These are phyloP conservation scores for Rhabdomys dilectus DNA, from an alignment of 2,113 vertebrate species.

Conservation along the genomic window DNA sequence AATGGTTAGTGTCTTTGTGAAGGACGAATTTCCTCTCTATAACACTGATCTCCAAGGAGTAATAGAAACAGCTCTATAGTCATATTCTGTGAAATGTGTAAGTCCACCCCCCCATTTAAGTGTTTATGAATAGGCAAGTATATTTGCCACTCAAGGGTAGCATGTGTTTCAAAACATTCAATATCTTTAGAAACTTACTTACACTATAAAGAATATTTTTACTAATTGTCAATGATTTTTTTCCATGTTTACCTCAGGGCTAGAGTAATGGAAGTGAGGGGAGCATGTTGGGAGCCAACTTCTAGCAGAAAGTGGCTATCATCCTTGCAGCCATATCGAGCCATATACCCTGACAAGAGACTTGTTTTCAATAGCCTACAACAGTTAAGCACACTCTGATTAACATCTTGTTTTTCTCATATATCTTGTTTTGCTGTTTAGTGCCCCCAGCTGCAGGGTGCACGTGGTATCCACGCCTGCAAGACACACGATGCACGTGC, in stretches of 20 bases:
- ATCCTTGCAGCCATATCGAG: too few species aligned
- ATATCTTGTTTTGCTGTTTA: too few species aligned
- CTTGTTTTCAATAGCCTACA: too few species aligned
- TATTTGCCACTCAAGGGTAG: background rate
- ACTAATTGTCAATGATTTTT: constrained; percentile 24
- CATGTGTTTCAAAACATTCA: constrained; percentile 41
- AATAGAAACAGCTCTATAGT: background rate
- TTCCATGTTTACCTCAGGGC: background rate
- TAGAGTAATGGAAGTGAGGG: background rate
- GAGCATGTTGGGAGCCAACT: too few species aligned
- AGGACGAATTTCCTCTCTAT: background rate
- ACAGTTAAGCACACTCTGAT: too few species aligned
- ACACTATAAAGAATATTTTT: background rate
- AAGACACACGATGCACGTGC: too few species aligned
- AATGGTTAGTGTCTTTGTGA: background rate
- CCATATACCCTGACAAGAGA: too few species aligned
- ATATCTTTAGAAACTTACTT: constrained; percentile 37
- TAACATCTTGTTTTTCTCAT: too few species aligned
- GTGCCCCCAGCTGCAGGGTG: too few species aligned
- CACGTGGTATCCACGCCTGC: too few species aligned
- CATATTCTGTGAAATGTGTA: background rate
- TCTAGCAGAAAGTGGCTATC: too few species aligned
- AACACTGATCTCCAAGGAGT: background rate
- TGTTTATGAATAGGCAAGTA: constrained; percentile 16
- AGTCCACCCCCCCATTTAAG: background rate